Conservation (phyloP, 1,140 invertebrate species). For the Pogonus chalceus region DNA sequence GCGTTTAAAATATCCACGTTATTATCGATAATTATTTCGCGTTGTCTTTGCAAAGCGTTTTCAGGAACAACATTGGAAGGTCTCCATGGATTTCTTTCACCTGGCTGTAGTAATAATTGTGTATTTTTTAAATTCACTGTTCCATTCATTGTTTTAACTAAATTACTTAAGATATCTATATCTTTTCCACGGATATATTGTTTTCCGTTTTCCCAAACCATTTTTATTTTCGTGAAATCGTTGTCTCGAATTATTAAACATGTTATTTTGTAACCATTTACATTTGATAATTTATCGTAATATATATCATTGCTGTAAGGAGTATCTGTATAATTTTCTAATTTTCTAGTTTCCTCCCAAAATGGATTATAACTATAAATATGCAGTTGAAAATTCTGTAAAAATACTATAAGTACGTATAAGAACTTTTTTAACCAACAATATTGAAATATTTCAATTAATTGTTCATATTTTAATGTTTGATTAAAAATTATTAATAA, state of each 20-base stretch:
- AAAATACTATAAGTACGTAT: too few species aligned
- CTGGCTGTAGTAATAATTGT: not conserved
- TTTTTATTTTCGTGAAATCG: not conserved
- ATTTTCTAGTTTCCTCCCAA: not conserved
- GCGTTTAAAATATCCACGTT: not conserved
- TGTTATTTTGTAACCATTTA: not conserved
- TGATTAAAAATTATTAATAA: too few species aligned
- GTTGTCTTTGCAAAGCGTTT: not conserved
- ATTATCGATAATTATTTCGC: not conserved
- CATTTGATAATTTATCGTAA: not conserved
- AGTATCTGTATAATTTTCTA: not conserved
- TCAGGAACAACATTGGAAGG: not conserved
- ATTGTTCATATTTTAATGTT: too few species aligned
- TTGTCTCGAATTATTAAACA: not conserved
- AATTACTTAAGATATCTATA: not conserved
- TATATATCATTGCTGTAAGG: not conserved
- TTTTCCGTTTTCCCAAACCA: not conserved
- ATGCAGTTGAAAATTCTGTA: too few species aligned
- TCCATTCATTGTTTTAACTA: not conserved
- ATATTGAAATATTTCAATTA: too few species aligned
- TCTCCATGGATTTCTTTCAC: not conserved
- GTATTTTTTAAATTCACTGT: not conserved
- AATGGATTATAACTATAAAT: conserved; percentile 8
- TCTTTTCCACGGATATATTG: not conserved
- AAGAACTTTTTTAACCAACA: too few species aligned